These are phyloP conservation scores for Psittacula derbiana DNA, from an alignment of 2,797 vertebrate genomes.

Conservation along the genomic window DNA sequence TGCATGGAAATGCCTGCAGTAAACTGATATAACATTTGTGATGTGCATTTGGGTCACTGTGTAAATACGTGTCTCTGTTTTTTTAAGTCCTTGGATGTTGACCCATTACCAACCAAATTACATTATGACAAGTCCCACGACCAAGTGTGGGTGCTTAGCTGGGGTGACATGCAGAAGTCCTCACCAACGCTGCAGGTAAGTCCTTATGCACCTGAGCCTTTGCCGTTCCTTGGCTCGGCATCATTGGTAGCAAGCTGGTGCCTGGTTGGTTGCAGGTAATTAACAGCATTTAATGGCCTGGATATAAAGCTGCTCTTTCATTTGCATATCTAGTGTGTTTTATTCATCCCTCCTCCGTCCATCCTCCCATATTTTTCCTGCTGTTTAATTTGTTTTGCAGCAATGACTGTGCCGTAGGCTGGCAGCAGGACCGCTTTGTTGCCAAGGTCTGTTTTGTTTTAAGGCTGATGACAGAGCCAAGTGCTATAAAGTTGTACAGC, in stretches of 20 bases:
- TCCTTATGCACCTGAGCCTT: neutral
- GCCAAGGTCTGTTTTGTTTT: conserved; percentile 21
- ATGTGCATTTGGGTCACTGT: neutral
- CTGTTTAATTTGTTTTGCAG: conserved; percentile 46
- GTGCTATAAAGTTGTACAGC: neutral
- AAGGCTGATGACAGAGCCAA: neutral
- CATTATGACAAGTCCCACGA: conserved; percentile 97
- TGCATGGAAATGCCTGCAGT: neutral
- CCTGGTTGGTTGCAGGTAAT: neutral
- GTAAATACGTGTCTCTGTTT: conserved; percentile 1
- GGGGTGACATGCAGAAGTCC: conserved; percentile 84
- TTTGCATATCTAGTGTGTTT: neutral
- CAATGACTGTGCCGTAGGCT: neutral
- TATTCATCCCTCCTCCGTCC: neutral
- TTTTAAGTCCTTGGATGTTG: conserved; percentile 86
- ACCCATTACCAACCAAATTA: conserved; percentile 89
- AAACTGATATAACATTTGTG: neutral
- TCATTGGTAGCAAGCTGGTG: neutral
- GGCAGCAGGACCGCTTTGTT: conserved; percentile 6
- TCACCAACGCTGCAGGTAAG: conserved; percentile 88
- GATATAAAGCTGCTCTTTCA: neutral
- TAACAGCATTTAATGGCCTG: neutral
- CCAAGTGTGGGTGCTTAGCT: conserved; percentile 94
- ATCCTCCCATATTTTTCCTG: conserved; percentile 37
- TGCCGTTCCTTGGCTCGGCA: neutral